Conservation (phyloP, 2,113 vertebrate genomes). For the Sinocyclocheilus anshuiensis region DNA sequence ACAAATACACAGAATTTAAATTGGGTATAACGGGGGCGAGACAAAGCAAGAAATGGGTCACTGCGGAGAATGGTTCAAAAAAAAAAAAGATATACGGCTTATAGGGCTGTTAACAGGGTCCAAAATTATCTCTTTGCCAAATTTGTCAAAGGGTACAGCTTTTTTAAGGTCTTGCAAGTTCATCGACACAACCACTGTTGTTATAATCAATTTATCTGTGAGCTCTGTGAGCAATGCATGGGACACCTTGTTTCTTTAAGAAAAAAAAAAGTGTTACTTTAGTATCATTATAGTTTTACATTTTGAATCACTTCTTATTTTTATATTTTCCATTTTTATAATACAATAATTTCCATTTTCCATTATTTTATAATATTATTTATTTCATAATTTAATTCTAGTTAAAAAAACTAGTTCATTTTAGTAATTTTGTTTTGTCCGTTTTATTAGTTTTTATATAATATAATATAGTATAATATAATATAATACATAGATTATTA, state of each 20-base stretch:
- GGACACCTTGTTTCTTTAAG: background rate
- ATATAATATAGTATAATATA: too few relatives aligned
- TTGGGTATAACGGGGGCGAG: background rate
- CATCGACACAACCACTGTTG: background rate
- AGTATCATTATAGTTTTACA: background rate
- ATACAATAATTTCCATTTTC: too few relatives aligned
- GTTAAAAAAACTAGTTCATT: too few relatives aligned
- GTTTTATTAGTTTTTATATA: too few relatives aligned
- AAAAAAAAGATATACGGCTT: background rate
- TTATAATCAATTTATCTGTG: background rate
- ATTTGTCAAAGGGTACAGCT: background rate
- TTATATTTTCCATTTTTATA: background rate
- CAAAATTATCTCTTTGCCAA: background rate
- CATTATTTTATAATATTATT: too few relatives aligned
- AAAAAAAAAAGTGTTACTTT: background rate
- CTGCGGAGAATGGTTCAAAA: background rate
- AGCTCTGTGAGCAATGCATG: background rate
- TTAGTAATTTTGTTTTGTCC: too few relatives aligned
- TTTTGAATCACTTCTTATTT: background rate
- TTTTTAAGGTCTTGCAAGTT: background rate
- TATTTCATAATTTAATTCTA: too few relatives aligned
- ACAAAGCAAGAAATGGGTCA: slow-evolving; percentile 29
- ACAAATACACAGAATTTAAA: slow-evolving; percentile 18
- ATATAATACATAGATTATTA: too few relatives aligned
- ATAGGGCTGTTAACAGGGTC: background rate